Percentiles rank a stretch among this genome's conserved stretches.
These are phyloP conservation scores for Belgica antarctica DNA, from an alignment of 2,888 invertebrate species.

Conservation along the genomic window DNA sequence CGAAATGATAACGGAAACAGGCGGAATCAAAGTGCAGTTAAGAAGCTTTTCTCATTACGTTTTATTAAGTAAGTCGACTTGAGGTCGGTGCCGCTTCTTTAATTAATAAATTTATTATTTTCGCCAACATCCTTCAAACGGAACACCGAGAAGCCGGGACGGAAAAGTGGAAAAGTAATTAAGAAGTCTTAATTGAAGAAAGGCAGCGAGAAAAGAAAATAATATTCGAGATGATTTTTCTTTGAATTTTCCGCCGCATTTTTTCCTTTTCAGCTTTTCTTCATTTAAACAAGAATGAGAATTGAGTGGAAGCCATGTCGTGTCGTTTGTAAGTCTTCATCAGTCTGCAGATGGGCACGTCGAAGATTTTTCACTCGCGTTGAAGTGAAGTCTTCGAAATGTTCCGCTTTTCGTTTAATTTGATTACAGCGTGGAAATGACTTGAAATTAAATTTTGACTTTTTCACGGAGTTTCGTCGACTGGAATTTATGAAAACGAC, in stretches of 20 bases:
- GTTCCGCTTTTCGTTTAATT: slow-evolving; percentile 24
- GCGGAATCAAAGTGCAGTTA: background rate
- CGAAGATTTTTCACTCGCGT: background rate
- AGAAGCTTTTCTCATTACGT: background rate
- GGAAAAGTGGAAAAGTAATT: slow-evolving; percentile 9
- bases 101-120: slow-evolving; percentile 24
- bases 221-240: slow-evolving; percentile 1
- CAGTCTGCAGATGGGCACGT: background rate
- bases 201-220: slow-evolving; percentile 1
- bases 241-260: slow-evolving; percentile 7
- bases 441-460: slow-evolving; percentile 21
- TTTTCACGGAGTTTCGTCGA: background rate
- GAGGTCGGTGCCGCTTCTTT: background rate
- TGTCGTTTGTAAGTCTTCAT: background rate
- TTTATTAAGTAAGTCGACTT: background rate
- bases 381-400: background rate
- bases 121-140: background rate
- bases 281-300: background rate
- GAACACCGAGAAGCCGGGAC: background rate
- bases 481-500: slow-evolving; percentile 8
- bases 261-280: background rate
- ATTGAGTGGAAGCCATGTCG: background rate
- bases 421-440: slow-evolving; percentile 31
- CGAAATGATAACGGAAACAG: background rate
- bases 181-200: slow-evolving; percentile 24